Base-by-base conservation (phyloP, 2,113 vertebrate species). In the Bubalus kerabau region DNA sequence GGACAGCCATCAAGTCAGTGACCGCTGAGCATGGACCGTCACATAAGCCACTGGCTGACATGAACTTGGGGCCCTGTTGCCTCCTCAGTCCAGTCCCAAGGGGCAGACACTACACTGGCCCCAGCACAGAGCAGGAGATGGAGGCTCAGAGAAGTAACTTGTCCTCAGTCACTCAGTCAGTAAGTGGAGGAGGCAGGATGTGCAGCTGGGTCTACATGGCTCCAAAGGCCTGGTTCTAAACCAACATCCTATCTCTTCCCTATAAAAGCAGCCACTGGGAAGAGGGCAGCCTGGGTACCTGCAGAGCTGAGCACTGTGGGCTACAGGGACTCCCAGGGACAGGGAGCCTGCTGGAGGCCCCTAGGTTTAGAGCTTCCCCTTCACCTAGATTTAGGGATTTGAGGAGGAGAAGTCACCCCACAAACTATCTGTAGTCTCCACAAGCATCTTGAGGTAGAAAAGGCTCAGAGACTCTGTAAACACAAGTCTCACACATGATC, bases 1-100 rank as follows among this genome's bases (percentile, higher is more conserved):
- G 43, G 30, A 30, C 46, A 16, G 40, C 21, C 62, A 26, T 30
- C 1, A 12, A 19, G 54, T 83, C 0, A 0, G 36, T 2, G 23
- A 6, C 1, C 7, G 8, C 43, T 8, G 32, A 28, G 46, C 3
- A 6, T 1, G 11, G 54, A 21, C 1, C 0, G 0, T 5, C 56
- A 8, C 15, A 28, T 24, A 21, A 15, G 46, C 52, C 67, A 13
- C 11, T 74, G 1, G 83, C 76, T 21, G 5, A 43, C 1, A 2
- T 3, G 30, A 54, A n/a, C 52, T 5, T 21, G 16, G 19, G 48
- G 54, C 88, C 48, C 57, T 3, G 4, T 40, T 17, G 1, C 23
- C 43, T 43, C 71, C 71, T 76, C 40, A 76, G 71, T 43, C 71
- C 10, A 74, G 21, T 43, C 36, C 19, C 5, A 0, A 74, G 36